These are phyloP conservation scores for Disparrhopalites patrizii DNA, from an alignment of 2,888 invertebrate species.

Conservation along the genomic window DNA sequence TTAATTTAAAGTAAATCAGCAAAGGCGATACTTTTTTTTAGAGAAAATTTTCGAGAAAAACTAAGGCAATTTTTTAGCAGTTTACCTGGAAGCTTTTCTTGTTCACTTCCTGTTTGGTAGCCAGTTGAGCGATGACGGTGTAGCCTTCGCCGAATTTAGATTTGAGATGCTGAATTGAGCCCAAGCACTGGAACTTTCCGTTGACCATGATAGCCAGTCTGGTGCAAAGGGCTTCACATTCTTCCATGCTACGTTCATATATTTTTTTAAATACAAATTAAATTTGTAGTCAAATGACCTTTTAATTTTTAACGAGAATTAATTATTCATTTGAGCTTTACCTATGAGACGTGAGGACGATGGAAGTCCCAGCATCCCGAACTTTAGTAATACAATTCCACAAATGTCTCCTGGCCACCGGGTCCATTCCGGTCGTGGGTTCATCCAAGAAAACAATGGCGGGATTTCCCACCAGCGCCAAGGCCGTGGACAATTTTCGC, in stretches of 20 bases:
- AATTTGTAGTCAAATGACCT: not conserved
- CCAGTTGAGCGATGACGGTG: conserved; percentile 52
- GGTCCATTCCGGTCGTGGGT: conserved; percentile 69
- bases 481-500: conserved; percentile 70
- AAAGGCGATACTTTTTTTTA: conserved; percentile 67
- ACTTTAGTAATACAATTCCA: conserved; percentile 71
- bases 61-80: conserved; percentile 24
- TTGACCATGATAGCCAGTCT: conserved; percentile 76
- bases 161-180: conserved; percentile 71
- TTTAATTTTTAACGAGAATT: not conserved
- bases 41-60: conserved; percentile 45
- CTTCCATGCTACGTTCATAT: conserved; percentile 87
- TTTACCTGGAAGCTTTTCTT: conserved; percentile 26
- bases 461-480: conserved; percentile 67
- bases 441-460: conserved; percentile 69
- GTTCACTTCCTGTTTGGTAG: not conserved
- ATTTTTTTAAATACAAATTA: not conserved
- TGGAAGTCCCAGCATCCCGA: conserved; percentile 66
- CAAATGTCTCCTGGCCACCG: conserved; percentile 71
- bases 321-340: conserved; percentile 29
- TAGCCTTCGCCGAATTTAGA: conserved; percentile 67
- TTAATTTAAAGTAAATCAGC: conserved; percentile 67
- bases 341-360: conserved; percentile 74
- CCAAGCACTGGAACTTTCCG: conserved; percentile 68
- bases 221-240: conserved; percentile 56